Evolutionary conservation across 1,140 invertebrate species (phyloP).

Genomic region (Ephestia elutella): DNA sequence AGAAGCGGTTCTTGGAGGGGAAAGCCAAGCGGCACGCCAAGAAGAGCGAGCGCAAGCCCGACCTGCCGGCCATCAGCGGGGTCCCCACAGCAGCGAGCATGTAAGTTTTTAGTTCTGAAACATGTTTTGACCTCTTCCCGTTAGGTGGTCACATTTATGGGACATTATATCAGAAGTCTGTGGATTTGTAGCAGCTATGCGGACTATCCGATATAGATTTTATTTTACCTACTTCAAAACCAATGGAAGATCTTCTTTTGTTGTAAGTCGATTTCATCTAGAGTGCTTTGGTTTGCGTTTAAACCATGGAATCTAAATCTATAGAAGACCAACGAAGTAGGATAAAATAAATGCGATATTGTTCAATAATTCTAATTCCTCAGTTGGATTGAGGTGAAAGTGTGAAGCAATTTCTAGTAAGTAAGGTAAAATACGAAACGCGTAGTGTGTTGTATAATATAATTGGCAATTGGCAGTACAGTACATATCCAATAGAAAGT

Average conservation of each 20-base stretch:
- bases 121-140: too few species aligned
- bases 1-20: constrained; percentile 88
- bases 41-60: constrained; percentile 83
- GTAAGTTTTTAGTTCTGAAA: constrained; percentile 60
- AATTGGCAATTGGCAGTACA: not conserved
- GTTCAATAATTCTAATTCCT: constrained; percentile 2
- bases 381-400: not conserved
- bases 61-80: constrained; percentile 61
- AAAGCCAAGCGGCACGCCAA: constrained; percentile 89
- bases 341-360: not conserved
- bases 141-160: too few species aligned
- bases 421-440: not conserved
- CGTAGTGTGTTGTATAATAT: constrained; percentile 17
- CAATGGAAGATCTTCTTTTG: too few species aligned
- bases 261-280: too few species aligned
- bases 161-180: too few species aligned
- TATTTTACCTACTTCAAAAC: too few species aligned
- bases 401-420: not conserved
- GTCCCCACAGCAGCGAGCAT: constrained; percentile 77
- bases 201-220: too few species aligned
- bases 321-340: too few species aligned
- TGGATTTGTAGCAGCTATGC: too few species aligned
- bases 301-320: too few species aligned
- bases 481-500: not conserved
- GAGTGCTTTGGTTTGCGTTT: too few species aligned